These are phyloP conservation scores for Melanaphis sacchari DNA, from an alignment of 1,140 invertebrate genomes.

Conservation along the genomic window DNA sequence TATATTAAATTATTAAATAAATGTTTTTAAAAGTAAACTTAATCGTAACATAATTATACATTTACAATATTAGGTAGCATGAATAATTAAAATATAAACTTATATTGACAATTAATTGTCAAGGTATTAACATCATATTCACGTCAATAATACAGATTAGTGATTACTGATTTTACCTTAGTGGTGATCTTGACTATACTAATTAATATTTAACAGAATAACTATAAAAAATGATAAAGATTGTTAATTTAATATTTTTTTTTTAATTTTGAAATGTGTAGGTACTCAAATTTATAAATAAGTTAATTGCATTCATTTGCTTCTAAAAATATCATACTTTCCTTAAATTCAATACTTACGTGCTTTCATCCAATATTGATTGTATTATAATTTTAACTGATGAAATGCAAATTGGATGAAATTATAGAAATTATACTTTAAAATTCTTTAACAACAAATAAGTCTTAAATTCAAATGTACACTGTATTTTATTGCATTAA, in stretches of 20 bases:
- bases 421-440: neutral
- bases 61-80: too few species aligned
- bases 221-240: neutral
- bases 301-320: neutral
- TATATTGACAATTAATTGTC: neutral
- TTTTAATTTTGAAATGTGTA: neutral
- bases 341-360: neutral
- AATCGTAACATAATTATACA: neutral
- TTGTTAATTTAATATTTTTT: neutral
- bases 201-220: neutral
- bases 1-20: neutral
- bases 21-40: neutral
- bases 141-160: neutral
- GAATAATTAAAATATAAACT: neutral
- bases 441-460: neutral
- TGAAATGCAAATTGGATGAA: neutral
- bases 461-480: neutral
- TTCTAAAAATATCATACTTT: neutral
- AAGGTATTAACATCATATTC: neutral
- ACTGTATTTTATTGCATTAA: slow-evolving; percentile 52
- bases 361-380: neutral
- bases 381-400: neutral
- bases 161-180: neutral
- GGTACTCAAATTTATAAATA: neutral
- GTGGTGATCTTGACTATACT: neutral